A percentile compares a stretch with the other conserved stretches of the same genome.
phyloP scores from a whole-genome alignment of 2,888 invertebrate genomes.

The Amiota mariae region DNA sequence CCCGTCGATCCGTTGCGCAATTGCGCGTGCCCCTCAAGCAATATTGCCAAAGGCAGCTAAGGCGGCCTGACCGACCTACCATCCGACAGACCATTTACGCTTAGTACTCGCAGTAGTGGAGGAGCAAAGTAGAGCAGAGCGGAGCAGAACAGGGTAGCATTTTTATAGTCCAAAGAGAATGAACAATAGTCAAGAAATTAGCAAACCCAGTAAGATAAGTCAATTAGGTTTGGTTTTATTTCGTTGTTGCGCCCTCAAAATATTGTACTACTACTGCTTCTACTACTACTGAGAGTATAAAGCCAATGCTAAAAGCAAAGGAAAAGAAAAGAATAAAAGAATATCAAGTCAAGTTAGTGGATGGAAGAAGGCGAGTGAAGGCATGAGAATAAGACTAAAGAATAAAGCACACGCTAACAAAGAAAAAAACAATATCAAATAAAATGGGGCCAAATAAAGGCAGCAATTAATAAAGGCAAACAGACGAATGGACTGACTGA shows the following conservation, averaged over 20 bases:
- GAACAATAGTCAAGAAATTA: conserved; percentile 64
- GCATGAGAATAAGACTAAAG: not conserved
- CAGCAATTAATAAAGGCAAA: conserved; percentile 67
- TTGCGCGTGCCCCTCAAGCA: not conserved
- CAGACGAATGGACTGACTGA: conserved; percentile 37
- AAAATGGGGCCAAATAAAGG: conserved; percentile 67
- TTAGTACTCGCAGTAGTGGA: no score
- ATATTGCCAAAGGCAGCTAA: not conserved
- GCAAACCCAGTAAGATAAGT: conserved; percentile 66
- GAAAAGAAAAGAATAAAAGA: conserved; percentile 17
- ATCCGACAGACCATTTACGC: no score
- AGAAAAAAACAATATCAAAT: conserved; percentile 60
- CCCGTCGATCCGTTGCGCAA: not conserved
- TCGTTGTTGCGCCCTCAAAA: conserved; percentile 50
- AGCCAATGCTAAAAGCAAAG: conserved; percentile 38
- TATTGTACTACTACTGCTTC: conserved; percentile 29
- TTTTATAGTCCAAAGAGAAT: conserved; percentile 58
- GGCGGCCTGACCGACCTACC: not conserved
- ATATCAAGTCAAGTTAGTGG: not conserved
- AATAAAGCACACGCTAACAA: not conserved
- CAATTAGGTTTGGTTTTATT: conserved; percentile 69
- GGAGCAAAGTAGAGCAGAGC: not conserved
- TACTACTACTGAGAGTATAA: conserved; percentile 28
- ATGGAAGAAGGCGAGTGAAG: not conserved
- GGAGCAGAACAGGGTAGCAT: conserved; percentile 39